phyloP scores from a whole-genome alignment of 1,140 invertebrate genomes.

The Trichoplusia ni region DNA sequence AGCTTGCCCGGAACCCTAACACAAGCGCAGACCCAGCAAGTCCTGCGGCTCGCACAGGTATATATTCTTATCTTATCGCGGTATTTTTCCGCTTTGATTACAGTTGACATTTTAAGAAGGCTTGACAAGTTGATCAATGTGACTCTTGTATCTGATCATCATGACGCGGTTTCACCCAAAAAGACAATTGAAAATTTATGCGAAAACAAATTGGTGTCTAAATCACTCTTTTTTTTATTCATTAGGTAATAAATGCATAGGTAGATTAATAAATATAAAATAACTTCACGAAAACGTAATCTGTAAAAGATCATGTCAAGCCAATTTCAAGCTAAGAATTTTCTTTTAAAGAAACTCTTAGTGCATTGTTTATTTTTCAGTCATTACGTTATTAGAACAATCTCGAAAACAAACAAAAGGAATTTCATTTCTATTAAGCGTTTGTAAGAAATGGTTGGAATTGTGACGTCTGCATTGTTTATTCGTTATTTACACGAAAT shows the following conservation, averaged over 20 bases:
- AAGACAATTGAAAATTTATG: no score
- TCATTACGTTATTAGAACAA: background rate
- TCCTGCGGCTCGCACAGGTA: slow-evolving; percentile 75
- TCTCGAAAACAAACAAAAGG: slow-evolving; percentile 1
- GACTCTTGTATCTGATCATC: no score
- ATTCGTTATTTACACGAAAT: slow-evolving; percentile 20
- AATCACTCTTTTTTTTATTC: no score
- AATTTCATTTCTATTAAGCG: background rate
- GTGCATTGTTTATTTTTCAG: background rate
- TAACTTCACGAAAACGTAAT: no score
- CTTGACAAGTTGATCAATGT: no score
- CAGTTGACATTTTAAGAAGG: background rate
- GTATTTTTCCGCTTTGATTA: slow-evolving; percentile 36
- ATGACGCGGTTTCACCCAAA: no score
- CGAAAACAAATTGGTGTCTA: no score
- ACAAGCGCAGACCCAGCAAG: slow-evolving; percentile 75
- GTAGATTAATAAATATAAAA: no score
- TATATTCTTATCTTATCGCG: background rate
- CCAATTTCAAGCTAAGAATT: no score
- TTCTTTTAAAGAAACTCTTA: background rate
- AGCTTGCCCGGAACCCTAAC: slow-evolving; percentile 64
- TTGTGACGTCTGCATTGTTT: slow-evolving; percentile 19
- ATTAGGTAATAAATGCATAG: no score
- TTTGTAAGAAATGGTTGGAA: background rate
- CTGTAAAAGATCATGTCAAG: no score